Evolutionary conservation across 2,888 invertebrate genomes (phyloP).

Genomic region (Aphidoletes aphidimyza): DNA sequence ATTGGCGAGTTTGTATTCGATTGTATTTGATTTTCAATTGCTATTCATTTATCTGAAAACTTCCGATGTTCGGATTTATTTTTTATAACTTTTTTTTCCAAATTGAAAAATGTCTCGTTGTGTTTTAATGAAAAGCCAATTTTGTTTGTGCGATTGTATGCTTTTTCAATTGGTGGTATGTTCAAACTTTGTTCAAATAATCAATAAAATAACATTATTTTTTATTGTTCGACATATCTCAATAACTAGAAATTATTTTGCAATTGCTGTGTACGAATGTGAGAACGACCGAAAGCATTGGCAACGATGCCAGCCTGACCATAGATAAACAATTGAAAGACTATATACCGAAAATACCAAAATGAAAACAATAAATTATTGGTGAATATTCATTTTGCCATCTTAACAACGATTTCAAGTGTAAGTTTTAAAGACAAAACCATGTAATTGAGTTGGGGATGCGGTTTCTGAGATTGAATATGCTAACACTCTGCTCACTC

Average conservation of each 20-base stretch:
- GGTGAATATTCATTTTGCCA: constrained; percentile 26
- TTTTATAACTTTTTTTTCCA: too few relatives aligned
- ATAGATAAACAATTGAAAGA: not conserved
- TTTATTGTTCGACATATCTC: not conserved
- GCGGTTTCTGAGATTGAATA: constrained; percentile 4
- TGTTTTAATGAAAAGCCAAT: constrained; percentile 1
- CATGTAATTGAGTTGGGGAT: not conserved
- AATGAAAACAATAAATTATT: constrained; percentile 51
- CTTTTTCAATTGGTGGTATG: not conserved
- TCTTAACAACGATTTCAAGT: constrained; percentile 5
- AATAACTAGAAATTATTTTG: too few relatives aligned
- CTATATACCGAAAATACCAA: constrained; percentile 6
- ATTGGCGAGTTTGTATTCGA: too few relatives aligned
- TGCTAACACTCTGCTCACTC: too few relatives aligned
- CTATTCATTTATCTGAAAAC: not conserved
- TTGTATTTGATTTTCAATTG: too few relatives aligned
- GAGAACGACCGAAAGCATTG: too few relatives aligned
- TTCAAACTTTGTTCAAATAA: not conserved
- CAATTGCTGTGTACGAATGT: too few relatives aligned
- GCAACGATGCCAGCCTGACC: too few relatives aligned
- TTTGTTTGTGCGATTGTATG: not conserved
- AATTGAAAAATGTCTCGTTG: too few relatives aligned
- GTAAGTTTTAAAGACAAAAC: constrained; percentile 27
- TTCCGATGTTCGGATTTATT: too few relatives aligned
- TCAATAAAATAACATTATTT: not conserved